phyloP scores from a whole-genome alignment of 2,888 invertebrate species.

The Sinelater perroti region DNA sequence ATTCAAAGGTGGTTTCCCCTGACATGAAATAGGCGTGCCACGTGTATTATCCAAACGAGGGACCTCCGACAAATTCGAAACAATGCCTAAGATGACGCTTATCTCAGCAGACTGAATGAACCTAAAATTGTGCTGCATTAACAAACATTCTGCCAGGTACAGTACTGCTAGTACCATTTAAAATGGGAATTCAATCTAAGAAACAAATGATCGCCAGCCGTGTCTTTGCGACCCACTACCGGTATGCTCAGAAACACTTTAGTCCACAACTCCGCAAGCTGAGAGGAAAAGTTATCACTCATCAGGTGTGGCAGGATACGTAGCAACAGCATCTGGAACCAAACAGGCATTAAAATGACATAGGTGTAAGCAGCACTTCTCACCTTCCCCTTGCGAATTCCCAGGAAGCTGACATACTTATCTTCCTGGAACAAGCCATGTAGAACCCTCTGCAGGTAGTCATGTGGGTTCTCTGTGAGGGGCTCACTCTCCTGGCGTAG shows the following conservation, averaged over 20 bases:
- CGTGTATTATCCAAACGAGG: constrained; percentile 51
- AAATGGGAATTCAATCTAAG: constrained; percentile 68
- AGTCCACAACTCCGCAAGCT: constrained; percentile 68
- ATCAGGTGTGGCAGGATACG: constrained; percentile 71
- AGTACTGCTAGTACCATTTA: no score
- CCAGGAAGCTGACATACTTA: constrained; percentile 75
- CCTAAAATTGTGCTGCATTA: no score
- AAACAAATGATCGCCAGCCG: constrained; percentile 62
- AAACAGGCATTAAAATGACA: constrained; percentile 4
- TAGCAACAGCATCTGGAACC: constrained; percentile 69
- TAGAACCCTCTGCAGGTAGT: constrained; percentile 72
- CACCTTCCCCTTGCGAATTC: constrained; percentile 86
- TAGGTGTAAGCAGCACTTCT: no score
- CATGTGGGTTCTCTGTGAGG: constrained; percentile 63
- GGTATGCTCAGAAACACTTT: constrained; percentile 68
- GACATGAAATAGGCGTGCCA: constrained; percentile 58
- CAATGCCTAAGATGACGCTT: constrained; percentile 55
- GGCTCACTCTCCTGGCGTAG: constrained; percentile 65
- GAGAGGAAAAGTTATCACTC: constrained; percentile 60
- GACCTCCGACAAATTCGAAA: constrained; percentile 54
- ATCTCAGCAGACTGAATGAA: constrained; percentile 55
- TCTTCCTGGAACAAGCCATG: constrained; percentile 73
- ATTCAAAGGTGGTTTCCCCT: constrained; percentile 56
- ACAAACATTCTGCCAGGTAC: no score
- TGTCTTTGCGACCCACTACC: constrained; percentile 67